Base-by-base conservation (phyloP, 2,888 invertebrate genomes). In the Caenorhabditis parvicauda region DNA sequence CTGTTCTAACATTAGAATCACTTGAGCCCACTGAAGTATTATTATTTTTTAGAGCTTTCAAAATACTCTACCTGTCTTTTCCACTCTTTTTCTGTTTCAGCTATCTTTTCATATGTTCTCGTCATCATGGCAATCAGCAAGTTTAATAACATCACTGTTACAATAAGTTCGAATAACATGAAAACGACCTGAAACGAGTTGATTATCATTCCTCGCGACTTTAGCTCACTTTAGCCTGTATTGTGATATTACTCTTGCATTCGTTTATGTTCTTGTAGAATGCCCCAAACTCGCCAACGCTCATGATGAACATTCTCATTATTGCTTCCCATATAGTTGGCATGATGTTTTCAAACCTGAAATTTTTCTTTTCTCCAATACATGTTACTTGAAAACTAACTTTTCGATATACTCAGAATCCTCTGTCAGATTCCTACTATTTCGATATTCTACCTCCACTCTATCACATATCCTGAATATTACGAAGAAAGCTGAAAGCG, bases 71-170 rank as follows among this genome's bases (percentile, higher is more conserved):
- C 88, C 86, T 89, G 89, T 80, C 96, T 85, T 83, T 95, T 93
- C 94, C 95, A 96, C 83, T 96, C 96, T 82, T 95, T 95, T 72
- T 92, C 87, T 0, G 94, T 93, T 83, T 94, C 93, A 0, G 92
- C 92, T 73, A 96, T 94, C 84, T 93, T 91, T 83, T 94, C 92
- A 82, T 96, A 96, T 3, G 96, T 96, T 82, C 95, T 93, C 0
- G 94, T 96, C 95, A 96, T 95, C 95, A 96, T 96, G 64, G 95
- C 96, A 79, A 96, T 96, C 83, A 96, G 86, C 91, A 96, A 93
- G 86, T 96, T 96, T 37, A 96, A 90, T 56, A 96, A 85, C 35
- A 96, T 84, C 55, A 96, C 89, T 0, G 92, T 92, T 14, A 95
- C 96, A 81, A 95, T 90, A 51, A 90, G 91, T 92, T 96, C 96